Conservation (phyloP, 2,797 vertebrate species). For the Melanotaenia boesemani region DNA sequence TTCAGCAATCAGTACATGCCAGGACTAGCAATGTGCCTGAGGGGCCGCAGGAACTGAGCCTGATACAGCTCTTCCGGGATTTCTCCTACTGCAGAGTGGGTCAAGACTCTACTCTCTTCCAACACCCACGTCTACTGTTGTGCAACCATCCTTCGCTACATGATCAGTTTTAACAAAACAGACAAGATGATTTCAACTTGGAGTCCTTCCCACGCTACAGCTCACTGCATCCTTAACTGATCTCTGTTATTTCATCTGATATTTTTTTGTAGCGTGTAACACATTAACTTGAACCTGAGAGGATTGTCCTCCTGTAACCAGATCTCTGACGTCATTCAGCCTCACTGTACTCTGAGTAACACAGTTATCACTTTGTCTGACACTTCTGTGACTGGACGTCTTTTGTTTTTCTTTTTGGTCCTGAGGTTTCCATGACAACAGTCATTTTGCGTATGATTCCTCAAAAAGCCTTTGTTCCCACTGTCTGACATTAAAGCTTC, state of each 20-base stretch:
- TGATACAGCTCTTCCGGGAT: slow-evolving; percentile 69
- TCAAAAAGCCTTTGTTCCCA: slow-evolving; percentile 51
- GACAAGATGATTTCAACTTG: slow-evolving; percentile 27
- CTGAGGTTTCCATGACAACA: slow-evolving; percentile 61
- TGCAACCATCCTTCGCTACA: slow-evolving; percentile 55
- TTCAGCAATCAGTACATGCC: slow-evolving; percentile 70
- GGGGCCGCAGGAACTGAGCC: slow-evolving; percentile 62
- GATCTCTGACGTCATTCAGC: slow-evolving; percentile 12
- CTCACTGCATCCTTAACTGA: not conserved
- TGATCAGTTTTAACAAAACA: slow-evolving; percentile 45
- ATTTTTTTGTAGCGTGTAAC: not conserved
- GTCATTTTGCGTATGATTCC: slow-evolving; percentile 40
- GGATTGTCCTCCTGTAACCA: slow-evolving; percentile 40
- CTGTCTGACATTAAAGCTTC: slow-evolving; percentile 58
- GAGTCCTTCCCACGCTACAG: slow-evolving; percentile 21
- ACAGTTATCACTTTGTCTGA: slow-evolving; percentile 39
- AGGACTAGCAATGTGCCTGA: slow-evolving; percentile 74
- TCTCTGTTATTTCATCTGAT: not conserved
- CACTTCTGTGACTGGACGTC: slow-evolving; percentile 27
- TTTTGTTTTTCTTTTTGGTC: slow-evolving; percentile 57
- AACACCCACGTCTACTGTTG: slow-evolving; percentile 66
- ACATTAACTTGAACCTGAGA: slow-evolving; percentile 14
- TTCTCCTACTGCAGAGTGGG: slow-evolving; percentile 64
- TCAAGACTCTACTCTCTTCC: slow-evolving; percentile 54
- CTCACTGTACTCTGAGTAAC: slow-evolving; percentile 8